Evolutionary conservation across 1,140 invertebrate species (phyloP), one percentile per base, ranked within the genome.

Genomic region (Heliconius congener): DNA sequence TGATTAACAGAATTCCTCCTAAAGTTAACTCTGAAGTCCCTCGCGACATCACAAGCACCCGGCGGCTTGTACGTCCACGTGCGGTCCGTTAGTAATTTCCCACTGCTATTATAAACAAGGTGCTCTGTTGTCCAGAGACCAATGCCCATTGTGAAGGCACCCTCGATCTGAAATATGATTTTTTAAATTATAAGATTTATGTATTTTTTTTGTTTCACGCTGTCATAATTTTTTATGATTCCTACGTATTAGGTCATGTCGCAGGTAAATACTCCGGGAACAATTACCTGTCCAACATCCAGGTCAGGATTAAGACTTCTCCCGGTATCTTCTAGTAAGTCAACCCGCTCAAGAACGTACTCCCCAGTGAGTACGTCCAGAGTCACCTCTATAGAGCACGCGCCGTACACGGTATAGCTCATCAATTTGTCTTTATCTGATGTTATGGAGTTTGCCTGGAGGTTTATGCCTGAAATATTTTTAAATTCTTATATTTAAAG

Each of bases 51-150:
- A 19, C 96, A 94, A 0, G 96, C 95, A n/a, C 96, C 95, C 2
- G 96, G 97, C 55, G 96, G 95, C 85, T 97, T 97, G 92, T 97
- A 98, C 73, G 95, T 96, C 97, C 97, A 97, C 30, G 97, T 97
- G 79, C 96, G 93, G 83, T 96, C 93, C 37, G 96, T 97, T 0
- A 97, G 92, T 5, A 96, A 92, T 37, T 52, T 52, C 0, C 90
- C 85, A 27, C 96, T 97, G 66, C 95, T 87, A 79, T 97, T 95
- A 84, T 96, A 96, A 8, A 95, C 90, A 72, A 97, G 85, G 74
- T 96, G 94, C 88, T 98, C 97, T 4, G 93, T 92, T 1, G 96
- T 96, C 96, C 96, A 97, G 71, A 96, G 95, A 8, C 97, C 97
- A 18, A 97, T 84, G 13, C 97, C 97, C 97, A 98, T 97, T 2